Evolutionary conservation across 2,888 invertebrate genomes (phyloP), one percentile per base, ranked within the genome.

Genomic region (Sinohyriopsis cumingii): DNA sequence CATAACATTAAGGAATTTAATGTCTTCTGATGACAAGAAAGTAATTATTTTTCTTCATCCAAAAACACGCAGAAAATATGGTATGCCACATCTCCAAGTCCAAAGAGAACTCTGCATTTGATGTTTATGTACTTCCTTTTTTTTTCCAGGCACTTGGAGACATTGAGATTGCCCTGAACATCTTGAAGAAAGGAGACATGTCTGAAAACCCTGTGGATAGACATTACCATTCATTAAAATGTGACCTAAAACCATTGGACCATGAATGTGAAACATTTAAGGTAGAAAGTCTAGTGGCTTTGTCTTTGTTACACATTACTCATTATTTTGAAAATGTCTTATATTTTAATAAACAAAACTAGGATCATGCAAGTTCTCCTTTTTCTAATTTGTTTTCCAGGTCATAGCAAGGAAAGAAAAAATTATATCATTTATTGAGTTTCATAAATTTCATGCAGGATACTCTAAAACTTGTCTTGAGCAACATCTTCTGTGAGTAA

Each of bases 141-240:
- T 62, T 55, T 59, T 33, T 61, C 12, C 77, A 90, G 89, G 87
- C 91, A 5, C 80, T 91, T 67, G 88, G 86, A 68, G 91, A 91
- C 69, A 91, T 91, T 67, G 89, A 91, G 83, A 87, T 91, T 54
- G 91, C 91, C 65, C 86, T 91, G 73, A 89, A 89, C 71, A 87
- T 89, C 71, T 80, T 92, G 68, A 88, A 90, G 69, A 79, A 84
- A 64, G 87, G 84, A 20, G 85, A 85, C 63, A 82, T 77, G 67
- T 80, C 84, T 7, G 84, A 89, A 67, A 88, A 92, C 78, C 91
- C 91, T 3, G 78, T 91, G 18, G 92, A 92, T 79, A 76, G 88
- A 55, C 90, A 91, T 70, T 92, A 92, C 82, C 81, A 88, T 28
- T 83, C 88, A 20, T 84, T 92, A 64, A 82, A 90, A 59, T 91